Base-by-base conservation (phyloP, 2,797 vertebrate species). In the Tapirus indicus region DNA sequence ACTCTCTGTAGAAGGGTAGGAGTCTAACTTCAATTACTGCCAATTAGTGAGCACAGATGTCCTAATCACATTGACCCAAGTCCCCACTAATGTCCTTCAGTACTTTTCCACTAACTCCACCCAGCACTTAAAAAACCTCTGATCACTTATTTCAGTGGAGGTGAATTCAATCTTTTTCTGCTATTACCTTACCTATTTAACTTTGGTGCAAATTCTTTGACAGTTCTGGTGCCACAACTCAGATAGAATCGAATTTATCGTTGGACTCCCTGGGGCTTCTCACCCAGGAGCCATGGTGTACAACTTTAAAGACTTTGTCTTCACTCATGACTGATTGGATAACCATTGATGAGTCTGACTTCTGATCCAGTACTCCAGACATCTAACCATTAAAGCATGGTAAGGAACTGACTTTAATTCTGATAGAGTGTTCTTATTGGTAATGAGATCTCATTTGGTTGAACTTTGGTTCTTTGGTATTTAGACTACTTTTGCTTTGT, bases 261-360 rank as follows among this genome's bases (percentile, higher is more conserved):
- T 27, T 32, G 17, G 1, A 32, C 12, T 3, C 17, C 6, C 1
- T 5, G 3, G 35, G 8, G 5, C 2, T 6, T 92, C 6, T 69
- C 21, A 92, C 2, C 2, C 18, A 52, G 10, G 66, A 47, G 4
- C 16, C 41, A n/a, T 60, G 9, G 0, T 25, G 2, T 25, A 47
- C 75, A 52, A 16, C 23, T 52, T 68, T 52, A 74, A 68, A 52
- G 3, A 3, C 2, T 64, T 32, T 38, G 5, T 52, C 58, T 58
- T 80, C 27, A 35, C 10, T 69, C 25, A 3, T 8, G 12, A 79
- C 6, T 54, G 32, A 79, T 87, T 14, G 72, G 47, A 27, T 1
- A 83, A 47, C 8, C 13, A n/a, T 32, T 38, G 47, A 2, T 38
- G 8, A 74, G 35, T 38, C 21, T 23, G n/a, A 52, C 3, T 52